Base-by-base conservation (phyloP, 1,140 invertebrate genomes). In the Danaus plexippus region DNA sequence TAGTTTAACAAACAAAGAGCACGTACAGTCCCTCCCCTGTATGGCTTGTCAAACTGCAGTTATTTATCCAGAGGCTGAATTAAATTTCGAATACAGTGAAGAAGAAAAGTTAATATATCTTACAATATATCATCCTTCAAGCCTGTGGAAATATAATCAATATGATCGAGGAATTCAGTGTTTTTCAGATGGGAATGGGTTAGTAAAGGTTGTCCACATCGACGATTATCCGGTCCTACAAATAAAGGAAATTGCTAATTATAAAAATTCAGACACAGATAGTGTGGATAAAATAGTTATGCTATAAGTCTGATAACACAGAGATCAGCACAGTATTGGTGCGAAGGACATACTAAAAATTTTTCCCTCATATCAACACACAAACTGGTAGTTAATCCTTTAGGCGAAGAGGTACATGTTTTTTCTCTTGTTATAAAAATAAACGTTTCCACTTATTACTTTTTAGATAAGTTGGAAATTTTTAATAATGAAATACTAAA, bases 311-410 rank as follows among this genome's bases (percentile, higher is more conserved):
- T 76, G 42, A 66, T 82, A 10, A 76, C 76, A 11, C 69, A 78
- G 18, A 69, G 75, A 61, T 71, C 77, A 32, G 81, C 79, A 10
- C 76, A 82, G 50, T 85, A 85, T 62, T 85, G 81, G 81, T 85
- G 81, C 64, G 79, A 85, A 66, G 81, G 75, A 7, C 81, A 85
- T 49, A 77, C 73, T 11, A 73, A 72, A 57, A 75, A 80, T 43
- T 81, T 82, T 59, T 71, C 78, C 40, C 71, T 85, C 45, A 71
- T 85, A 52, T 56, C 62, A 57, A 80, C 79, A 13, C 59, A 80
- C 9, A 82, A 73, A 70, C 64, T 85, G n/a, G 60, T 81, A 44
- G 79, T 75, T 11, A 82, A 78, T 64, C 81, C 81, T 41, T 64
- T 57, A 51, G 72, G 75, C 9, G 69, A 78, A 41, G 54, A 74